Conservation (phyloP, 2,113 vertebrate genomes). For the Xenopus tropicalis region UCB_Xtro_10.0 CM004446.2:123485001-123485500, state of each 20-base stretch:
- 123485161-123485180: not conserved
- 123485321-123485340: slow-evolving; percentile 40
- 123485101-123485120: too few species aligned
- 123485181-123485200: not conserved
- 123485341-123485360: slow-evolving; percentile 36
- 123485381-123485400: slow-evolving; percentile 28
- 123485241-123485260: not conserved
- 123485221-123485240: not conserved
- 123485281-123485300: slow-evolving; percentile 17
- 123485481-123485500: slow-evolving; percentile 24
- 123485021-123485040: too few species aligned
- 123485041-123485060: too few species aligned
- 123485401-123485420: slow-evolving; percentile 43
- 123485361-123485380: slow-evolving; percentile 24
- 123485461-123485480: slow-evolving; percentile 30
- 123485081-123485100: too few species aligned
- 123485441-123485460: slow-evolving; percentile 45
- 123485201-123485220: not conserved
- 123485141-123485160: too few species aligned
- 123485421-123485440: slow-evolving; percentile 42
- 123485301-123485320: slow-evolving; percentile 40
- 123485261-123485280: not conserved
- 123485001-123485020: too few species aligned
- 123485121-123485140: too few species aligned
- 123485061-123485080: too few species aligned